Conservation (phyloP, 1,140 invertebrate genomes). For the Drosophila dunni region DNA sequence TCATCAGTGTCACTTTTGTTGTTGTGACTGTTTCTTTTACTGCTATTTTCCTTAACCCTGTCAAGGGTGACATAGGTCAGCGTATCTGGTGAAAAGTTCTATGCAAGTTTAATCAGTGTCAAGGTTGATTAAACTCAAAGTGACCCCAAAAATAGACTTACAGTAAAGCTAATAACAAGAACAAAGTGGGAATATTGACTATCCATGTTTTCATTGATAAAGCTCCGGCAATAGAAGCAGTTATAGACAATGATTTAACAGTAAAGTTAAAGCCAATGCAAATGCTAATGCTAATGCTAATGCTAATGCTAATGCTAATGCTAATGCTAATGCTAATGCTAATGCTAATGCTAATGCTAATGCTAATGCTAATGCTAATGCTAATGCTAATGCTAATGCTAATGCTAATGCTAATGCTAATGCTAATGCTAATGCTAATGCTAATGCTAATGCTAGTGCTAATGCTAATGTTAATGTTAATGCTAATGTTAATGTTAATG, state of each 20-base stretch:
- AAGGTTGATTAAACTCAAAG: slow-evolving; percentile 15
- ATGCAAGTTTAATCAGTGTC: slow-evolving; percentile 15
- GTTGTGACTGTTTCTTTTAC: slow-evolving; percentile 5
- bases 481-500: neutral
- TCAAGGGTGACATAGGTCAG: slow-evolving; percentile 27
- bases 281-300: neutral
- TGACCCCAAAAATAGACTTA: neutral
- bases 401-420: neutral
- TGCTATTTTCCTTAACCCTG: slow-evolving; percentile 24
- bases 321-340: too few relatives aligned
- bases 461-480: neutral
- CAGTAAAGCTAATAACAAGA: neutral
- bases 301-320: too few relatives aligned
- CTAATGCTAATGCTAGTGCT: neutral
- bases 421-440: slow-evolving; percentile 2
- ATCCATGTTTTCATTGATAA: neutral
- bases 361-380: neutral
- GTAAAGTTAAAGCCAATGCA: neutral
- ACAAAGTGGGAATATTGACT: neutral
- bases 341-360: too few relatives aligned
- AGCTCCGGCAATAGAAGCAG: neutral
- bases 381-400: neutral
- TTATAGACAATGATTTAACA: neutral
- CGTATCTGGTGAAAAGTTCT: neutral
- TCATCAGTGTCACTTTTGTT: slow-evolving; percentile 29